phyloP scores from a whole-genome alignment of 1,140 invertebrate genomes.

The Lineus longissimus region DNA sequence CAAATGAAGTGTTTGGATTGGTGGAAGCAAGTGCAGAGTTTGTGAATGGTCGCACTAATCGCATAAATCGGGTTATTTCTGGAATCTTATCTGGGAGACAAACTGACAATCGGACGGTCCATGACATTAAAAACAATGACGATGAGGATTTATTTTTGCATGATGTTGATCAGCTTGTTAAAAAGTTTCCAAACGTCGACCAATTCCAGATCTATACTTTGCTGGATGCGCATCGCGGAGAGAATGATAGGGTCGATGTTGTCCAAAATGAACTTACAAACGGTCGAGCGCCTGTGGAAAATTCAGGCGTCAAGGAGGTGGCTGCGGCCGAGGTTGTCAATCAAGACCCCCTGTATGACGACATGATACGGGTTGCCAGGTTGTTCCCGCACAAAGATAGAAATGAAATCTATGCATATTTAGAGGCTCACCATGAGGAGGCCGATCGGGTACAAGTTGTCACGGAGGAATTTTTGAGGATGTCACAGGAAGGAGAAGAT shows the following conservation, averaged over 20 bases:
- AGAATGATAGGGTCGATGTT: slow-evolving; percentile 10
- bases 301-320: background rate
- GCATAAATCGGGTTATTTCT: slow-evolving; percentile 21
- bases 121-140: slow-evolving; percentile 1
- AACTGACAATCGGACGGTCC: background rate
- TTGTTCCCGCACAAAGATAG: slow-evolving; percentile 39
- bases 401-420: slow-evolving; percentile 46
- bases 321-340: slow-evolving; percentile 7
- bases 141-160: slow-evolving; percentile 17
- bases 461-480: slow-evolving; percentile 36
- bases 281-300: background rate
- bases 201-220: slow-evolving; percentile 22
- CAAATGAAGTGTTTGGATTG: slow-evolving; percentile 26
- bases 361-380: slow-evolving; percentile 38
- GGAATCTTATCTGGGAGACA: slow-evolving; percentile 10
- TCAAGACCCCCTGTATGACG: slow-evolving; percentile 34
- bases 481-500: slow-evolving; percentile 3
- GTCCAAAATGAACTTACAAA: slow-evolving; percentile 15
- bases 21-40: slow-evolving; percentile 15
- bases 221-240: slow-evolving; percentile 13
- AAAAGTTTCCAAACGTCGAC: slow-evolving; percentile 13
- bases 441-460: slow-evolving; percentile 39
- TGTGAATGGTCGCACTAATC: slow-evolving; percentile 4
- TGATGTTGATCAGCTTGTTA: slow-evolving; percentile 15
- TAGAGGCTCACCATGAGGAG: slow-evolving; percentile 42